These are phyloP conservation scores for Rhinolophus sinicus DNA, from an alignment of 2,113 vertebrate genomes.

Conservation along the genomic window DNA sequence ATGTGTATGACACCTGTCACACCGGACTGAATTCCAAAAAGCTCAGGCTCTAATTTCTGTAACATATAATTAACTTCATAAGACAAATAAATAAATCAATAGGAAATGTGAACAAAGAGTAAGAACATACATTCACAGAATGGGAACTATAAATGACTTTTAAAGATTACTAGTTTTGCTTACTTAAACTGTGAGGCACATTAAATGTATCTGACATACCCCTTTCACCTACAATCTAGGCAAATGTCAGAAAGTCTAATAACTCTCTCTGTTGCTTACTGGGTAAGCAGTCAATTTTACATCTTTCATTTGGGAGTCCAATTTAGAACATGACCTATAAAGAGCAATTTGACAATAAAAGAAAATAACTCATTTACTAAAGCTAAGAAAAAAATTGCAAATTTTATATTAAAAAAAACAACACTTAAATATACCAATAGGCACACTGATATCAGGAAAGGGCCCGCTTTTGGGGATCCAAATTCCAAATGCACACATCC, in stretches of 20 bases:
- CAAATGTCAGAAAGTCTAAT: neutral
- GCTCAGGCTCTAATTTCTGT: neutral
- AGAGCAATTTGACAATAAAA: neutral
- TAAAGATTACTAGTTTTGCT: neutral
- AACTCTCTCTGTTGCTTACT: accelerated
- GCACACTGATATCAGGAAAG: neutral
- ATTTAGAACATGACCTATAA: neutral
- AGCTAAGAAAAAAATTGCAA: neutral
- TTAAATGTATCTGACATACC: neutral
- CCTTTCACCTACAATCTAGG: too few species aligned
- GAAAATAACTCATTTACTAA: neutral
- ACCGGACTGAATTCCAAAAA: neutral
- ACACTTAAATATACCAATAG: neutral
- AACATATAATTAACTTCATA: neutral
- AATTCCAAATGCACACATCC: neutral
- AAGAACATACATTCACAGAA: neutral
- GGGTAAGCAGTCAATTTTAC: neutral
- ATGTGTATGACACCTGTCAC: neutral
- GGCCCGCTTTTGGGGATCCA: neutral
- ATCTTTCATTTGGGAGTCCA: neutral
- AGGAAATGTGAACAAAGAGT: neutral
- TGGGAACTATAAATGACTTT: neutral
- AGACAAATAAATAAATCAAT: neutral
- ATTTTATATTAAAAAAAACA: neutral
- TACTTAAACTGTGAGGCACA: neutral